phyloP scores from a whole-genome alignment of 2,888 invertebrate genomes.

The Ecliptopera silaceata region DNA sequence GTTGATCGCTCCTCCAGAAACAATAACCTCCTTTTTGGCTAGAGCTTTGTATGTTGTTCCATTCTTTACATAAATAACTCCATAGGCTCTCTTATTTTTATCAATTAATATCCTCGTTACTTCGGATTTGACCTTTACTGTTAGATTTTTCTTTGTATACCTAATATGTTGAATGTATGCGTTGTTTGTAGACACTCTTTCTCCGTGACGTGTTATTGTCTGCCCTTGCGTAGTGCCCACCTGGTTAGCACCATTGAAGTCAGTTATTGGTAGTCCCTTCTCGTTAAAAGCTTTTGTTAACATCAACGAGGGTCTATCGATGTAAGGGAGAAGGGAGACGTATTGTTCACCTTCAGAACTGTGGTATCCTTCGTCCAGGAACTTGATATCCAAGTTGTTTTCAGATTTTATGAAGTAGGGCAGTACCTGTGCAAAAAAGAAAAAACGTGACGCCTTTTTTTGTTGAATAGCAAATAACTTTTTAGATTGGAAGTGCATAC shows the following conservation, averaged over 20 bases:
- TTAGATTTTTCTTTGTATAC: constrained; percentile 74
- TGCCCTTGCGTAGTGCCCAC: constrained; percentile 84
- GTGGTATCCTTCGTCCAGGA: constrained; percentile 80
- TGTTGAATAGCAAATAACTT: background rate
- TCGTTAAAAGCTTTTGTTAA: constrained; percentile 83
- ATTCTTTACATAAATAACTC: constrained; percentile 52
- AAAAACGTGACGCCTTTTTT: background rate
- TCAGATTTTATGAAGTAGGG: constrained; percentile 87
- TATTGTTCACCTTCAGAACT: constrained; percentile 83
- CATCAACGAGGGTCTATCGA: constrained; percentile 80
- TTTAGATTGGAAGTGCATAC: too few species aligned
- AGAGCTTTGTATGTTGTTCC: constrained; percentile 44
- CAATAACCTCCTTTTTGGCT: constrained; percentile 64
- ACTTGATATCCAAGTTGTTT: constrained; percentile 79
- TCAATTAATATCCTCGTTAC: constrained; percentile 82
- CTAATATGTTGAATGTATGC: constrained; percentile 87
- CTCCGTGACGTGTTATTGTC: constrained; percentile 78
- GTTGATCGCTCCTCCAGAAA: constrained; percentile 60
- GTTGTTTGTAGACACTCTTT: constrained; percentile 83
- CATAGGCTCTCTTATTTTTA: constrained; percentile 56
- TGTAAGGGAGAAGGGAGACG: constrained; percentile 83
- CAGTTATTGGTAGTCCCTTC: constrained; percentile 80
- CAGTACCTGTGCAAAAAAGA: constrained; percentile 64
- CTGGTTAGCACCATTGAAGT: constrained; percentile 80
- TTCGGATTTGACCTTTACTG: constrained; percentile 75